Conservation (phyloP, 2,113 vertebrate genomes). For the Crocuta crocuta region DNA sequence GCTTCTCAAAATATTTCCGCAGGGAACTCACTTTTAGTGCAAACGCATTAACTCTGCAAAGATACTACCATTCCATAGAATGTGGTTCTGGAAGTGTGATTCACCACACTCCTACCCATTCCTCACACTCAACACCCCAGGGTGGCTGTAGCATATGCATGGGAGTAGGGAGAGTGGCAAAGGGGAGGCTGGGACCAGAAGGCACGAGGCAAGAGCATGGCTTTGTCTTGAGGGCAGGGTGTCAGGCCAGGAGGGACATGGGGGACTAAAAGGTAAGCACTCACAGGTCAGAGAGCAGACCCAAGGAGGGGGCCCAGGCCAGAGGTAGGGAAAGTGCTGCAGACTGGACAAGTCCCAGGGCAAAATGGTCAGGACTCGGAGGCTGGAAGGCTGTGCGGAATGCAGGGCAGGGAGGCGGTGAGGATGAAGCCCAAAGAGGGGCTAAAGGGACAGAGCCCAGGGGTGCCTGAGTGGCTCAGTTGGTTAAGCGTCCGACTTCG, state of each 20-base stretch:
- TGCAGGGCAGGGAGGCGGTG: background rate
- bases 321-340: background rate
- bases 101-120: background rate
- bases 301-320: background rate
- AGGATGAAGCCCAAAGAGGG: background rate
- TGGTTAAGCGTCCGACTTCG: too few species aligned
- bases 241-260: background rate
- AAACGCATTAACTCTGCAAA: background rate
- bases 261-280: background rate
- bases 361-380: background rate
- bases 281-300: rapidly evolving
- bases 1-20: background rate
- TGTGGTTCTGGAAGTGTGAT: background rate
- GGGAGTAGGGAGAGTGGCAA: too few species aligned
- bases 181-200: too few species aligned
- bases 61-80: background rate
- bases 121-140: background rate
- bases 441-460: background rate
- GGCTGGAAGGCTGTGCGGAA: too few species aligned
- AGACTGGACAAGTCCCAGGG: background rate
- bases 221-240: background rate
- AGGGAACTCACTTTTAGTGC: background rate
- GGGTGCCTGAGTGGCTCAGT: too few species aligned
- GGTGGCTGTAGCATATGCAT: background rate
- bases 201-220: background rate